Evolutionary conservation across 2,888 invertebrate species (phyloP).

Genomic region (Sycophila texana): DNA sequence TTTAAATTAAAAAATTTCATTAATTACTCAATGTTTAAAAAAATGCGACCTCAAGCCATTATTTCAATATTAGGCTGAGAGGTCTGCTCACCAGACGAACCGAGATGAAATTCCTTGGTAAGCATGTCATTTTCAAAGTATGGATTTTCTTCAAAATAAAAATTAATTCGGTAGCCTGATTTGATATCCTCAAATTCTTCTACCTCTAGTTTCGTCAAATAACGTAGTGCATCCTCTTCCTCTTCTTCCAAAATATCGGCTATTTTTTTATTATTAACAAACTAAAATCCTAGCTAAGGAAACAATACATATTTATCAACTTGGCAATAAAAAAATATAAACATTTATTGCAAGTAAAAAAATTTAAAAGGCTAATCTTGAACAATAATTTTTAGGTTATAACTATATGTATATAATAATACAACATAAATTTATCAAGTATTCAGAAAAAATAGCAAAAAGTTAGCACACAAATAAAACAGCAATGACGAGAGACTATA

Average conservation of each 20-base stretch:
- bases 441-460: neutral
- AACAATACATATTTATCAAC: constrained; percentile 26
- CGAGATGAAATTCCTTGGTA: constrained; percentile 87
- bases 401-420: no score
- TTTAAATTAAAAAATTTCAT: constrained; percentile 3
- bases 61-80: constrained; percentile 41
- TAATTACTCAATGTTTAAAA: neutral
- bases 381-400: neutral
- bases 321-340: neutral
- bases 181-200: constrained; percentile 92
- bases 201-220: constrained; percentile 85
- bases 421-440: neutral
- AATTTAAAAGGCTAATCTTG: no score
- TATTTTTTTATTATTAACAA: constrained; percentile 91
- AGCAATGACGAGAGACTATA: no score
- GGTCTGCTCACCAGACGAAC: constrained; percentile 77
- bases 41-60: constrained; percentile 49
- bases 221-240: constrained; percentile 87
- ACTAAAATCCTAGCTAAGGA: constrained; percentile 76
- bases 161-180: constrained; percentile 87
- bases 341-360: neutral
- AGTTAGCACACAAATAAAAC: no score
- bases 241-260: constrained; percentile 88
- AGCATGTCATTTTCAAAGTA: constrained; percentile 88
- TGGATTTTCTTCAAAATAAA: constrained; percentile 87